Percentiles rank a stretch among this genome's conserved stretches.
These are phyloP conservation scores for Nymphalis io DNA, from an alignment of 1,140 invertebrate genomes.

Conservation along the genomic window DNA sequence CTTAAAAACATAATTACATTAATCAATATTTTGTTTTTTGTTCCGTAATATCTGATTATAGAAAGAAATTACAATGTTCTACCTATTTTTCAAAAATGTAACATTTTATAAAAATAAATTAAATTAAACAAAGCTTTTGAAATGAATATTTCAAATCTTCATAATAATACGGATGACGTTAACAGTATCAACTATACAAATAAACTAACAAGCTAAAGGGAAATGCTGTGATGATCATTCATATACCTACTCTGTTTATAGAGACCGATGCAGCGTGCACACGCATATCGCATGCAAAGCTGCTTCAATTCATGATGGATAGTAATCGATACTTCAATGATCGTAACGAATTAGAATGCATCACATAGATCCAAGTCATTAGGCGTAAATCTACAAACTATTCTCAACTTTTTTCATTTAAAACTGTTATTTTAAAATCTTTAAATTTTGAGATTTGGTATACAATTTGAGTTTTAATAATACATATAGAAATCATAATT, in stretches of 20 bases:
- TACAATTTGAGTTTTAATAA: too few relatives aligned
- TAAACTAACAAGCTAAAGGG: slow-evolving; percentile 5
- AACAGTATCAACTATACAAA: background rate
- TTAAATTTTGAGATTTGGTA: too few relatives aligned
- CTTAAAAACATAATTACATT: too few relatives aligned
- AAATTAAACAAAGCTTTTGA: background rate
- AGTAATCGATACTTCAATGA: slow-evolving; percentile 11
- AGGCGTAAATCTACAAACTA: background rate
- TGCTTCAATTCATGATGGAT: slow-evolving; percentile 21
- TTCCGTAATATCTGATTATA: too few relatives aligned
- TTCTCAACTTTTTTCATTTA: background rate
- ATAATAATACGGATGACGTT: background rate
- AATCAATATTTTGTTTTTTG: too few relatives aligned
- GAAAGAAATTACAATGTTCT: too few relatives aligned
- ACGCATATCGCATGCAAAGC: slow-evolving; percentile 18
- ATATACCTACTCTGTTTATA: slow-evolving; percentile 7
- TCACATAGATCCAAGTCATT: background rate
- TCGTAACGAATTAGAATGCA: slow-evolving; percentile 4
- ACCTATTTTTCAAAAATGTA: background rate
- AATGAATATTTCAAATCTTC: background rate
- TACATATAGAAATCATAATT: too few relatives aligned
- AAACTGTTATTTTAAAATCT: background rate
- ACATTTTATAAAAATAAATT: background rate
- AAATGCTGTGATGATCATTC: slow-evolving; percentile 2
- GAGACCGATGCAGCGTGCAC: background rate